Conservation (phyloP, 2,797 vertebrate species). For the Coracias cyanogaster region DNA sequence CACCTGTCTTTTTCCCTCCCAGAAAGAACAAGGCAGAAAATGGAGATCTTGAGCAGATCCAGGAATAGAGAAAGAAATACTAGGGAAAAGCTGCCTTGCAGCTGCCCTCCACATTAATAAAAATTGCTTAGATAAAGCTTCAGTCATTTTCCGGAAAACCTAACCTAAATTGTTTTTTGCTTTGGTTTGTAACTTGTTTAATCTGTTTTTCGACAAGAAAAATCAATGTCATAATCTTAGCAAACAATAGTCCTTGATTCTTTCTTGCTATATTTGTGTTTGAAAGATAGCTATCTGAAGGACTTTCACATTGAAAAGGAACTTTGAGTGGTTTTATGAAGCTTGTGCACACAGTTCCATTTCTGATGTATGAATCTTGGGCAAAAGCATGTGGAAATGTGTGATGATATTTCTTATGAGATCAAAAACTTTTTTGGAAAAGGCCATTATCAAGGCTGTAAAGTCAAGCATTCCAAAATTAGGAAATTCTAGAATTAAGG, state of each 20-base stretch:
- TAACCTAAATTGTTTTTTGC: conserved; percentile 33
- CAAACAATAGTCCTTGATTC: conserved; percentile 5
- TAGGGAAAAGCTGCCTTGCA: background rate
- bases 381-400: conserved; percentile 8
- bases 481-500: conserved; percentile 45
- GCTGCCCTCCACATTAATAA: background rate
- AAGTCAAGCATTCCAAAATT: conserved; percentile 53
- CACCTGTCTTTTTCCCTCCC: background rate
- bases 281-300: conserved; percentile 35
- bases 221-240: conserved; percentile 14
- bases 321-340: background rate
- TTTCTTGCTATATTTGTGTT: conserved; percentile 2
- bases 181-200: conserved; percentile 9
- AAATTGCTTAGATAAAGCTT: background rate
- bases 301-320: background rate
- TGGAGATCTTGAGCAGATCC: background rate
- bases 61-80: background rate
- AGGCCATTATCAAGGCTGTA: conserved; percentile 17
- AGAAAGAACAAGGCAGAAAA: background rate
- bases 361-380: conserved; percentile 7
- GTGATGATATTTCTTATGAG: conserved; percentile 17
- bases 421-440: conserved; percentile 49
- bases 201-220: conserved; percentile 33
- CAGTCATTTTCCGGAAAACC: conserved; percentile 16
- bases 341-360: background rate